Base-by-base conservation (phyloP, 2,113 vertebrate species). In the Aspiorhynchus laticeps region DNA sequence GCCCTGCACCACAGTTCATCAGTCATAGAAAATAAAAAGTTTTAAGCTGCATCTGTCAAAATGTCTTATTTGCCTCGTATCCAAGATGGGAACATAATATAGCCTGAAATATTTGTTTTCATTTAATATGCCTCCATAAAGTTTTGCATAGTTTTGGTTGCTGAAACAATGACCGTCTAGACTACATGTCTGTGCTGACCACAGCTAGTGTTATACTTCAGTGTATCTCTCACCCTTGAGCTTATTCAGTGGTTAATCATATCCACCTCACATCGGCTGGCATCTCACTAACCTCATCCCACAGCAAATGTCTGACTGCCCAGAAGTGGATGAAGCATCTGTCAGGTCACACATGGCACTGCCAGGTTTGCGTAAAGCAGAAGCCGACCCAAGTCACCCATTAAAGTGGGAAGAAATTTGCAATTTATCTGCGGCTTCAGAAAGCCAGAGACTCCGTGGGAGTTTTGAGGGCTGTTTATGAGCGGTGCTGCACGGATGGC, bases 241-340 rank as follows among this genome's bases (percentile, higher is more conserved):
- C 46, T 11, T 87, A 81, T 77, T 77, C 31, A 79, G 71, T 74
- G 79, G 28, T 85, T 83, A 74, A 81, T 83, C 86, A 86, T 80
- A 85, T 83, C 80, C 65, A 59, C 21, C 75, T 65, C 78, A 69
- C 53, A 33, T 85, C 63, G 21, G 28, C 71, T 87, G 88, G 83
- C 82, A 85, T 53, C 10, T 63, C 75, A 51, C 48, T 43, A 82
- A 85, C 75, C 74, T 77, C 74, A 69, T 84, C 61, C 79, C 28
- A 12, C 83, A 73, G 83, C 74, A 83, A 89, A 82, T n/a, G 63
- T 86, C 71, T 82, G 76, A 53, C 83, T 85, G 82, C 83, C 79
- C 21, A 56, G 33, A 84, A 84, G 46, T 59, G 51, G 33, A 74
- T 59, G 24, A 71, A 17, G 28, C 65, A 71, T 83, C 36, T 65